A percentile compares a stretch with the other conserved stretches of the same genome.
phyloP scores from a whole-genome alignment of 2,888 invertebrate species.

The Chrysina gloriosa region DNA sequence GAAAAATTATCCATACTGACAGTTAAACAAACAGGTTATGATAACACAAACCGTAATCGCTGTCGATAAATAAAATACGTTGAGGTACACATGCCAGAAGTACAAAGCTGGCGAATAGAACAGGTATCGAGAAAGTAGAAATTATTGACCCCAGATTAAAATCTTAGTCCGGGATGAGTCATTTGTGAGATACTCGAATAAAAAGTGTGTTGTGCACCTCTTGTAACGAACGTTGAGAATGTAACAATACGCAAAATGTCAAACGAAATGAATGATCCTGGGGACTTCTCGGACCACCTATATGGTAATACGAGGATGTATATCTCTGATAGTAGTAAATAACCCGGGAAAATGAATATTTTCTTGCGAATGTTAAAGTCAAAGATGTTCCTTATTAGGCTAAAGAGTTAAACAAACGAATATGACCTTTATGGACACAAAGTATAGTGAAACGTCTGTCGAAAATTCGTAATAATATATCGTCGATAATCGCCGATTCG shows the following conservation, averaged over 20 bases:
- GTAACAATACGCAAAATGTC: constrained; percentile 10
- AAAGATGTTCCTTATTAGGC: constrained; percentile 62
- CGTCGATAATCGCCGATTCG: constrained; percentile 6
- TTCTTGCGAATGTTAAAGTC: constrained; percentile 52
- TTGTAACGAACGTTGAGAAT: neutral
- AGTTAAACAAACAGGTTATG: constrained; percentile 35
- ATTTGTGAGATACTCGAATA: constrained; percentile 53
- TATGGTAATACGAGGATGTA: neutral
- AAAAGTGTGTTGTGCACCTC: constrained; percentile 44
- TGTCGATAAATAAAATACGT: constrained; percentile 30
- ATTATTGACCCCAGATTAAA: constrained; percentile 59
- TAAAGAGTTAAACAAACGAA: constrained; percentile 58
- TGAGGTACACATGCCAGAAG: constrained; percentile 2
- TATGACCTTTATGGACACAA: constrained; percentile 57
- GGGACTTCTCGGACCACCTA: constrained; percentile 7
- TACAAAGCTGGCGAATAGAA: constrained; percentile 32
- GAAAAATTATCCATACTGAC: constrained; percentile 7
- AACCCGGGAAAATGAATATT: constrained; percentile 6
- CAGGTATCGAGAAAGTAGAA: constrained; percentile 54
- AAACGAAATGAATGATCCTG: neutral
- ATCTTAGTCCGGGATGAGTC: constrained; percentile 57
- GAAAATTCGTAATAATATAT: constrained; percentile 21
- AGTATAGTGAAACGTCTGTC: constrained; percentile 40
- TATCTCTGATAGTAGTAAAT: neutral
- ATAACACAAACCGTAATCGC: constrained; percentile 28